These are phyloP conservation scores for Aplysina aerophoba DNA, from an alignment of 37 sponge, comb jelly and placozoan genomes.

Conservation along the genomic window DNA sequence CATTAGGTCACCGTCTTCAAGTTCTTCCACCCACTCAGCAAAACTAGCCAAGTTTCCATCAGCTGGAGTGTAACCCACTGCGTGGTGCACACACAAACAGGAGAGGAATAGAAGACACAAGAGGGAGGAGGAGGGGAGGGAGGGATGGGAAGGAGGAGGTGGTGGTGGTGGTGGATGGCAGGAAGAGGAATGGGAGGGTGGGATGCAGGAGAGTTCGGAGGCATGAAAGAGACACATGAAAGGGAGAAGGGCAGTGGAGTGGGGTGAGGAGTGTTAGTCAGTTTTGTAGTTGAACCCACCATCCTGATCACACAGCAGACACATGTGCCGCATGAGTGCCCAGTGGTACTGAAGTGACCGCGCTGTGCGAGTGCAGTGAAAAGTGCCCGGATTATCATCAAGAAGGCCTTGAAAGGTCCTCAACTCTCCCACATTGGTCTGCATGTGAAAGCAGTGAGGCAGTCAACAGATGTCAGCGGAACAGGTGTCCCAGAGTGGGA, in stretches of 20 bases:
- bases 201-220: not conserved
- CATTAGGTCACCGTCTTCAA: conserved; percentile 76
- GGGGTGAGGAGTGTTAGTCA: not conserved
- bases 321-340: conserved; percentile 88
- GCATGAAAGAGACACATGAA: not conserved
- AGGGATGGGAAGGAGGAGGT: not conserved
- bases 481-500: too few species aligned
- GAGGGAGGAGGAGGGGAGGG: not conserved
- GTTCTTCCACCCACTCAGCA: conserved; percentile 68
- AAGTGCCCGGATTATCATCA: conserved; percentile 62
- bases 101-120: not conserved
- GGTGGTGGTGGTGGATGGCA: not conserved
- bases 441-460: not conserved
- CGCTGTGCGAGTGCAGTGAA: conserved; percentile 81
- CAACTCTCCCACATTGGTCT: conserved; percentile 77
- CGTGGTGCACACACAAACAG: not conserved
- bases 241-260: not conserved
- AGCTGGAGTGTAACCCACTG: conserved; percentile 71
- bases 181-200: not conserved
- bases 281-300: conserved; percentile 52
- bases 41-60: conserved; percentile 56
- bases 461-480: too few species aligned
- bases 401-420: conserved; percentile 76
- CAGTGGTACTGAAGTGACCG: conserved; percentile 90
- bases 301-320: conserved; percentile 84